Evolutionary conservation across 2,113 vertebrate genomes (phyloP), one percentile per base, ranked within the genome.

Genomic region (Maccullochella peelii): DNA sequence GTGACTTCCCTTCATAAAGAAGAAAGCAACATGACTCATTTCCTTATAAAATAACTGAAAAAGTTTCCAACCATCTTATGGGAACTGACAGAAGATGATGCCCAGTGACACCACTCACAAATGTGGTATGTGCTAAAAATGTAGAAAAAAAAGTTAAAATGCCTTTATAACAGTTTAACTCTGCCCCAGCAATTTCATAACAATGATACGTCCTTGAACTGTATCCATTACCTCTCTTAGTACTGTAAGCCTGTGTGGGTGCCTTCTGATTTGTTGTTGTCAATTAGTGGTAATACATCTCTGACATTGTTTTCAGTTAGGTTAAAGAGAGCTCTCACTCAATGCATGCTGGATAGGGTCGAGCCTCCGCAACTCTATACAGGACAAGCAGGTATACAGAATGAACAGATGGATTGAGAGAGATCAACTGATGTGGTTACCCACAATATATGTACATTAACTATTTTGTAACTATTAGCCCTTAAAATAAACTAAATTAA

Each of bases 21-120:
- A 63, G 21, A 77, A 69, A 27, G 20, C 16, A 40, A 16, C 49
- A 63, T 47, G 38, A 77, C 27, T 58, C 59, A 74, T 58, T 30
- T 44, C 27, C 14, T 65, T 23, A 2, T 20, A 15, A 2, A 1
- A 55, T 58, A 27, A 54, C 18, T 66, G 42, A 33, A 38, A 18
- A 44, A 5, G 6, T 36, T 30, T 8, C 25, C 67, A 62, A 16
- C 18, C 6, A 30, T 66, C 8, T 55, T n/a, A 54, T 47, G 36
- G 47, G 27, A 62, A 25, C 0, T 30, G 49, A 70, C 11, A 20
- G 42, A 38, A 47, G 59, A 42, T 33, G 11, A 69, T 62, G 30
- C 42, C n/a, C 33, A 33, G 33, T 33, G 33, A 33, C 33, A 33
- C 33, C 33, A 33, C 33, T 33, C 33, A 33, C 33, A 33, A 59